Percentiles rank a stretch among this genome's conserved stretches.
These are phyloP conservation scores for Stomorhina lunata DNA, from an alignment of 2,888 invertebrate genomes.

Conservation along the genomic window DNA sequence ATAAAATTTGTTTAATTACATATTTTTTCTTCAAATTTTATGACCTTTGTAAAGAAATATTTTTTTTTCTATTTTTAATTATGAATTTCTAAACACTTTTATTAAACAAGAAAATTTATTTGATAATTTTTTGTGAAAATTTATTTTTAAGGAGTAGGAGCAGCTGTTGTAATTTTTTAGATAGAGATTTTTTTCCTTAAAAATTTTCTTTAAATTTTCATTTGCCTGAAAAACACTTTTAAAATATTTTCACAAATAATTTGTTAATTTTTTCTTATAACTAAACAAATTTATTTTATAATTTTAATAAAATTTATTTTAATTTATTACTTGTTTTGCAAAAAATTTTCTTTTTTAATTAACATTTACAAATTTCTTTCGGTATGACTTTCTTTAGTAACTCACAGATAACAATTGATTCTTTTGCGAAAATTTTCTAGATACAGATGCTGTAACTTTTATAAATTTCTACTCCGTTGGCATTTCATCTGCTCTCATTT, in stretches of 20 bases:
- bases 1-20: background rate
- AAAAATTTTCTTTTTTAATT: constrained; percentile 23
- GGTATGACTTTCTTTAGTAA: constrained; percentile 63
- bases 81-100: background rate
- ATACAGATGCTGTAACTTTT: constrained; percentile 64
- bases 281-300: background rate
- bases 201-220: background rate
- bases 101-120: constrained; percentile 4
- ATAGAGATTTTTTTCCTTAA: background rate
- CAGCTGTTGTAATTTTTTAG: constrained; percentile 58
- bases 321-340: constrained; percentile 52
- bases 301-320: background rate
- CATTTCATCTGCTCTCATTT: background rate
- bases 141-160: constrained; percentile 38
- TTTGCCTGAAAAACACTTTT: background rate
- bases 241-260: background rate
- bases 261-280: background rate
- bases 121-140: background rate
- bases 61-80: background rate
- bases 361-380: constrained; percentile 48
- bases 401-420: constrained; percentile 64
- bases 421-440: constrained; percentile 60
- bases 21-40: background rate
- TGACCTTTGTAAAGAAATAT: too few species aligned
- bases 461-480: constrained; percentile 33